Conservation (phyloP, 2,888 invertebrate species). For the Auanema freiburgensis region DNA sequence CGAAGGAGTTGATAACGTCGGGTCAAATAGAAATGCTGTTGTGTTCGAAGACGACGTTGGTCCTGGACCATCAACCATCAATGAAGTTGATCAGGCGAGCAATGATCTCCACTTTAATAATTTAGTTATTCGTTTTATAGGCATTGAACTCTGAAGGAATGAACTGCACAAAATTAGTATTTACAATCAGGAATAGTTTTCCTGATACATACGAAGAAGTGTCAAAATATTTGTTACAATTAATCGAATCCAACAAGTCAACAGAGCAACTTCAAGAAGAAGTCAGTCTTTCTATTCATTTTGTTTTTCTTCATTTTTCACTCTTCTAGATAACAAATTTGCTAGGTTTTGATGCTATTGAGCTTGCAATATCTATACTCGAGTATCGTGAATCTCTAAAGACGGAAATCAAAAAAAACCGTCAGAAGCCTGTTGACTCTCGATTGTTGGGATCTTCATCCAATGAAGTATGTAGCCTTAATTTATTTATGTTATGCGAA, state of each 20-base stretch:
- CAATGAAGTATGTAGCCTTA: neutral
- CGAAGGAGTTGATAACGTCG: too few species aligned
- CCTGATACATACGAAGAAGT: conserved; percentile 12
- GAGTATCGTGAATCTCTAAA: too few species aligned
- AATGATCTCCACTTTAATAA: neutral
- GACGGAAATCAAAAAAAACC: too few species aligned
- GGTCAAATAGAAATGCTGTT: too few species aligned
- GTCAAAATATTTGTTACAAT: conserved; percentile 22
- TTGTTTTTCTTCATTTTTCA: neutral
- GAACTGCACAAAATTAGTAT: conserved; percentile 6
- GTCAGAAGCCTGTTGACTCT: conserved; percentile 1
- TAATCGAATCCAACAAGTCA: conserved; percentile 16
- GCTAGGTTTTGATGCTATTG: too few species aligned
- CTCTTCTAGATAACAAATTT: neutral
- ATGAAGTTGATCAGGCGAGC: too few species aligned
- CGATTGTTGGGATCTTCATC: neutral
- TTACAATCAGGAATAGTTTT: conserved; percentile 11
- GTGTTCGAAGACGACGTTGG: too few species aligned
- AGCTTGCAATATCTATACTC: too few species aligned
- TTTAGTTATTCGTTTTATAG: neutral
- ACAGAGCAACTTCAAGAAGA: conserved; percentile 44
- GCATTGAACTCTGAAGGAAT: neutral
- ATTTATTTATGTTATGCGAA: neutral
- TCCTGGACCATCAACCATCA: too few species aligned
- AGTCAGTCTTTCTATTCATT: conserved; percentile 11